Conservation (phyloP, 2,888 invertebrate genomes). For the Epistrophella euchroma region DNA sequence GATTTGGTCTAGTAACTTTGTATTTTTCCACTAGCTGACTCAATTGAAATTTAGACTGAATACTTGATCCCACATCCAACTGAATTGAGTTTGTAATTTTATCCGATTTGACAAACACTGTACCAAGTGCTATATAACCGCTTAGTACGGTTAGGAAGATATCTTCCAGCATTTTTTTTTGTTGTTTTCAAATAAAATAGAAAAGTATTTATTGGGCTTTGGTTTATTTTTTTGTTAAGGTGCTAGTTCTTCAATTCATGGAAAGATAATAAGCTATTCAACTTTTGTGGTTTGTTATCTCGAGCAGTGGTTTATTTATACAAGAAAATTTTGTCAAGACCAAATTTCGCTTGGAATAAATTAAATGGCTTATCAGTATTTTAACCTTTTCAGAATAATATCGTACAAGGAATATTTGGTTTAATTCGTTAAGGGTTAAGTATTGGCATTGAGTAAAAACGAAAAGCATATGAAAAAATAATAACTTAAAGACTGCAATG, state of each 20-base stretch:
- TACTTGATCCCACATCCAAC: not conserved
- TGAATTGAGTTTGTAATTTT: not conserved
- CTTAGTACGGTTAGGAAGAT: not conserved
- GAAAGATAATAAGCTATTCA: not conserved
- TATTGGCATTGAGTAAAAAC: slow-evolving; percentile 10
- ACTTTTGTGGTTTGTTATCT: slow-evolving; percentile 43
- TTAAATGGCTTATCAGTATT: slow-evolving; percentile 24
- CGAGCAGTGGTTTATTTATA: slow-evolving; percentile 6
- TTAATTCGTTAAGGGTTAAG: not conserved
- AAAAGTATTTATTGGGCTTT: not conserved
- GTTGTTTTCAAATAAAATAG: not conserved
- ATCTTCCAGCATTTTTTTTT: slow-evolving; percentile 25
- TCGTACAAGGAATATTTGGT: not conserved
- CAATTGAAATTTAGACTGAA: not conserved
- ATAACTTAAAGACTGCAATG: no score
- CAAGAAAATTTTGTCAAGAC: not conserved
- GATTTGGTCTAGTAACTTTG: slow-evolving; percentile 84
- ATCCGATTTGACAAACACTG: not conserved
- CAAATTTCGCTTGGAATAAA: not conserved
- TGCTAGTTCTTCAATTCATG: not conserved
- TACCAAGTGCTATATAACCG: not conserved
- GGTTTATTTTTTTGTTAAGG: not conserved
- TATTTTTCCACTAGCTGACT: not conserved
- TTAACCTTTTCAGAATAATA: not conserved
- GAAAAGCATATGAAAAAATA: no score